phyloP scores from a whole-genome alignment of 2,113 vertebrate genomes.

The Hipposideros armiger region DNA sequence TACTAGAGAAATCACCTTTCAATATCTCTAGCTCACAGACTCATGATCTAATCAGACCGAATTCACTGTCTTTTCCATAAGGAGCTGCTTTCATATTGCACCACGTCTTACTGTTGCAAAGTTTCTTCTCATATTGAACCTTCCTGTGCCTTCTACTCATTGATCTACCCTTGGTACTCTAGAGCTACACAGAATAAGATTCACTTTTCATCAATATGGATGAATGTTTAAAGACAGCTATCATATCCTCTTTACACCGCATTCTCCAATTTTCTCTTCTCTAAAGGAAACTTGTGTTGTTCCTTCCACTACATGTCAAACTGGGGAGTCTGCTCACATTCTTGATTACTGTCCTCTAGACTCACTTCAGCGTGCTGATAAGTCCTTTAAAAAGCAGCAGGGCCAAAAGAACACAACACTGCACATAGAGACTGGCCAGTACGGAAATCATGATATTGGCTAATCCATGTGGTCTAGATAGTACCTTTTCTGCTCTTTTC shows the following conservation, averaged over 20 bases:
- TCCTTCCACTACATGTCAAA: background rate
- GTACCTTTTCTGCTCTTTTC: background rate
- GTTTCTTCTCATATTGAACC: background rate
- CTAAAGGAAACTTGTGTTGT: background rate
- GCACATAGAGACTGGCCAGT: background rate
- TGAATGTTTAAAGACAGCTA: background rate
- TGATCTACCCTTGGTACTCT: background rate
- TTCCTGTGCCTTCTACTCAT: background rate
- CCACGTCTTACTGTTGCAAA: background rate
- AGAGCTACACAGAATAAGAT: background rate
- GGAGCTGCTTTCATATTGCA: background rate
- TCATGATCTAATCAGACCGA: background rate
- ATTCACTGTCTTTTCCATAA: background rate
- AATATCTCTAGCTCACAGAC: background rate
- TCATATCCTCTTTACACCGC: background rate
- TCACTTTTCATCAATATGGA: background rate
- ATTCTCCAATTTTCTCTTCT: background rate
- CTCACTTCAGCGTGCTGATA: accelerated
- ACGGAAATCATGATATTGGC: background rate
- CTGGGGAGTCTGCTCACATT: background rate
- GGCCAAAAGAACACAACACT: background rate
- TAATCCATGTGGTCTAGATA: background rate
- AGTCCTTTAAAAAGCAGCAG: background rate
- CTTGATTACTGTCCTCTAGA: background rate
- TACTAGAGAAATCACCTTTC: background rate